Evolutionary conservation across 2,113 vertebrate species (phyloP), one percentile per base, ranked within the genome.

Genomic region (Lamprologus speciosus): DNA sequence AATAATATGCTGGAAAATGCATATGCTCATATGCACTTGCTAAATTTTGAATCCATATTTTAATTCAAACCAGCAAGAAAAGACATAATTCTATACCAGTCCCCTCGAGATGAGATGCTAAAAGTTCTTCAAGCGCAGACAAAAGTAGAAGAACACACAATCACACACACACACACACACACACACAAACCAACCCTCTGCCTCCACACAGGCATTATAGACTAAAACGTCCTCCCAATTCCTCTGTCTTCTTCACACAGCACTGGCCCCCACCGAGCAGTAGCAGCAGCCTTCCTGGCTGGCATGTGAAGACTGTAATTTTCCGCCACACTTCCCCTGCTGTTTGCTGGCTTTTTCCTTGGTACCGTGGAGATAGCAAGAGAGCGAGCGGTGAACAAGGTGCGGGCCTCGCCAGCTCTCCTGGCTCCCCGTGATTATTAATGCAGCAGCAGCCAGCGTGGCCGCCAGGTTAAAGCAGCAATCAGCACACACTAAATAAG

Each of bases 391-490:
- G 88, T 89, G 92, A 95, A 94, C 94, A 95, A 94, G 93, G 94
- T 94, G 90, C 85, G 89, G 89, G 88, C 94, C 91, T 88, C 89
- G 81, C 92, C 90, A 93, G 93, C 93, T 92, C 92, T 92, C 89
- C 92, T 93, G 92, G 89, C 93, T 95, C 89, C 28, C 65, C 28
- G 37, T 85, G 93, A 95, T 95, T 96, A 95, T 95, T 96, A 96
- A 95, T 96, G 95, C 94, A 94, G 93, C 93, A 91, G 94, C 94
- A 95, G 94, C 87, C 92, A 91, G 88, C 90, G 94, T 95, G 94
- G 95, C 94, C 92, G 90, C 92, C 94, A 95, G 96, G 95, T 96
- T 96, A 96, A 95, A 95, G 92, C 92, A 92, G 94, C 92, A 95
- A 95, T 96, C 94, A 95, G 93, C 83, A 31, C 89, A 80, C 92